phyloP scores from a whole-genome alignment of 2,888 invertebrate genomes.

The Tetragonisca angustula region DNA sequence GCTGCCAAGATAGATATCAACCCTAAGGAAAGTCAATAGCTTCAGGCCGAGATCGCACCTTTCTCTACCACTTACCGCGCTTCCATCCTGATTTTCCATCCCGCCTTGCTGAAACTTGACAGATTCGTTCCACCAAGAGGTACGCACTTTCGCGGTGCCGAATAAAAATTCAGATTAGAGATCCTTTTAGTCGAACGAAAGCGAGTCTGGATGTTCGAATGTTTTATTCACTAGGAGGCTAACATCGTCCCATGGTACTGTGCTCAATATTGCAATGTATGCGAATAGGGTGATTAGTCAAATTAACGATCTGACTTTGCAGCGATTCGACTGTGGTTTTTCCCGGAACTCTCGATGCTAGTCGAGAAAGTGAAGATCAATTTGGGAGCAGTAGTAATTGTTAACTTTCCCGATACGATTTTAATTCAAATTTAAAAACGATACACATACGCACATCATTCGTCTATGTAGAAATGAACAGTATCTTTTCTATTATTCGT shows the following conservation, averaged over 20 bases:
- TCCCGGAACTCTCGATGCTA: too few relatives aligned
- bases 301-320: background rate
- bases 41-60: conserved; percentile 71
- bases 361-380: background rate
- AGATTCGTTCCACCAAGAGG: background rate
- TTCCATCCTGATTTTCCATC: conserved; percentile 17
- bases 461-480: background rate
- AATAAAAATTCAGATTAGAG: conserved; percentile 58
- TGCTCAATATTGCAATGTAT: conserved; percentile 11
- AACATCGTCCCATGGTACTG: background rate
- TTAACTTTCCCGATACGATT: background rate
- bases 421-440: background rate
- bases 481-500: background rate
- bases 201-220: conserved; percentile 46
- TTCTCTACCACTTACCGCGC: conserved; percentile 35
- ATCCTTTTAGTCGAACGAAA: background rate
- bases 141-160: background rate
- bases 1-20: conserved; percentile 18
- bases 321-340: background rate
- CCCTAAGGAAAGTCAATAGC: conserved; percentile 76
- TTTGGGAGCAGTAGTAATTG: background rate
- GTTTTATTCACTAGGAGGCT: conserved; percentile 51
- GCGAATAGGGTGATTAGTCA: conserved; percentile 13
- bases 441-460: accelerated
- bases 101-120: background rate